These are phyloP conservation scores for Tetragnatha montana DNA, from an alignment of 2,888 invertebrate genomes.

Conservation along the genomic window DNA sequence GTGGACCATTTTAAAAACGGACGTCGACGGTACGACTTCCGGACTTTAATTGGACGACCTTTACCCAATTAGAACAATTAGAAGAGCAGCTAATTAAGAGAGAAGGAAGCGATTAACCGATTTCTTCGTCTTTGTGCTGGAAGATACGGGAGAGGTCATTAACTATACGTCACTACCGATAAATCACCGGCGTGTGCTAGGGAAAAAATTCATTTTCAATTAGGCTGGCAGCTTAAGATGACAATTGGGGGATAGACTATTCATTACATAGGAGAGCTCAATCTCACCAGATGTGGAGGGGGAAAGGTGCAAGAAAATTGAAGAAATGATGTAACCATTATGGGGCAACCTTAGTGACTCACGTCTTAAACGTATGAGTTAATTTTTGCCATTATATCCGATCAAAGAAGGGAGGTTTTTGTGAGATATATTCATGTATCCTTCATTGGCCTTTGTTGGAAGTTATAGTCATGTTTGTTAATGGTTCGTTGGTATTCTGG, in stretches of 20 bases:
- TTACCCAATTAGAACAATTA: slow-evolving; percentile 41
- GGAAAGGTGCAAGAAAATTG: too few relatives aligned
- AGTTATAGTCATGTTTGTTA: too few relatives aligned
- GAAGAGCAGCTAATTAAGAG: slow-evolving; percentile 35
- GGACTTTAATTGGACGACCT: slow-evolving; percentile 33
- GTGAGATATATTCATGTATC: too few relatives aligned
- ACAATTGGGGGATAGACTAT: slow-evolving; percentile 45
- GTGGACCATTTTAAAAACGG: background rate
- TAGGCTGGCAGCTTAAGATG: slow-evolving; percentile 51
- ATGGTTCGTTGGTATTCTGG: too few relatives aligned
- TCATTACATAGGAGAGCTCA: slow-evolving; percentile 5
- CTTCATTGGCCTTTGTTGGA: too few relatives aligned
- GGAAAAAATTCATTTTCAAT: slow-evolving; percentile 27
- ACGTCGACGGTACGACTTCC: background rate
- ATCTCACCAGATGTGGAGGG: background rate
- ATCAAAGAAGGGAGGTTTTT: too few relatives aligned
- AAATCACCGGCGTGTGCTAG: slow-evolving; percentile 32
- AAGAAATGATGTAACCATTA: too few relatives aligned
- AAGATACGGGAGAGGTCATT: slow-evolving; percentile 33
- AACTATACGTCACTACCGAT: slow-evolving; percentile 15
- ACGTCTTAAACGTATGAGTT: too few relatives aligned
- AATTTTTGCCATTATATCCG: too few relatives aligned
- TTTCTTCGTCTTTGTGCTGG: slow-evolving; percentile 15
- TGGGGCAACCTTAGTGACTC: too few relatives aligned
- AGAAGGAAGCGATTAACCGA: slow-evolving; percentile 27